Percentiles rank a stretch among this genome's conserved stretches.
Evolutionary conservation across 2,888 invertebrate genomes (phyloP).

Genomic region (Acronicta alni): DNA sequence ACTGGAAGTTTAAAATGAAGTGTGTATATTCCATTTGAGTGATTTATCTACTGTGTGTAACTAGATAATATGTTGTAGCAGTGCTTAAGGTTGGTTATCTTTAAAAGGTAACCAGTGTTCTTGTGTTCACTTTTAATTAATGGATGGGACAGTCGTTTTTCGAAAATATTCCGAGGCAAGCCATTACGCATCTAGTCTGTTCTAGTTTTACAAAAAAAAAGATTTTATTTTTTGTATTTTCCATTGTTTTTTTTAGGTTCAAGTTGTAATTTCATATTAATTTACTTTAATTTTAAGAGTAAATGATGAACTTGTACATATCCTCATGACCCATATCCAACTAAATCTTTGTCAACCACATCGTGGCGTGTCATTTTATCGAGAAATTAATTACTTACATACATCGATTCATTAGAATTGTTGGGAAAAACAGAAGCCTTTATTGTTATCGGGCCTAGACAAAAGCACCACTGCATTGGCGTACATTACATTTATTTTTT

Average conservation of each 20-base stretch:
- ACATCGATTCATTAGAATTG: constrained; percentile 33
- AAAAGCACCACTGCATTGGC: constrained; percentile 23
- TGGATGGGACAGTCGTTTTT: constrained; percentile 20
- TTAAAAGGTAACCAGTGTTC: constrained; percentile 17
- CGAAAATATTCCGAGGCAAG: constrained; percentile 30
- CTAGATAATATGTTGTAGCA: constrained; percentile 40
- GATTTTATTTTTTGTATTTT: constrained; percentile 13
- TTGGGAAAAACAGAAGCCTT: constrained; percentile 73
- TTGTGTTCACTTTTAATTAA: constrained; percentile 23
- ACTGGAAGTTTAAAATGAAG: constrained; percentile 43
- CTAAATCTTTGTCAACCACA: constrained; percentile 12
- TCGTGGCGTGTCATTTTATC: constrained; percentile 28
- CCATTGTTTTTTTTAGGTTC: constrained; percentile 6
- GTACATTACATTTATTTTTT: constrained; percentile 69
- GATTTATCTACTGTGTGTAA: constrained; percentile 40
- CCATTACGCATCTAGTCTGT: constrained; percentile 54
- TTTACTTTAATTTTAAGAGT: constrained; percentile 26
- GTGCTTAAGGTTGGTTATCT: constrained; percentile 29
- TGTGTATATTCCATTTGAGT: constrained; percentile 40
- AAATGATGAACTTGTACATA: constrained; percentile 24
- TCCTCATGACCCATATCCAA: constrained; percentile 10
- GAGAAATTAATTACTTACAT: constrained; percentile 7
- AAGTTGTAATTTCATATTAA: constrained; percentile 7
- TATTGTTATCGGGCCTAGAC: constrained; percentile 14
- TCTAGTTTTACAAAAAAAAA: constrained; percentile 10